These are phyloP conservation scores for Chrosomus eos DNA, from an alignment of 2,797 vertebrate species.

Conservation along the genomic window DNA sequence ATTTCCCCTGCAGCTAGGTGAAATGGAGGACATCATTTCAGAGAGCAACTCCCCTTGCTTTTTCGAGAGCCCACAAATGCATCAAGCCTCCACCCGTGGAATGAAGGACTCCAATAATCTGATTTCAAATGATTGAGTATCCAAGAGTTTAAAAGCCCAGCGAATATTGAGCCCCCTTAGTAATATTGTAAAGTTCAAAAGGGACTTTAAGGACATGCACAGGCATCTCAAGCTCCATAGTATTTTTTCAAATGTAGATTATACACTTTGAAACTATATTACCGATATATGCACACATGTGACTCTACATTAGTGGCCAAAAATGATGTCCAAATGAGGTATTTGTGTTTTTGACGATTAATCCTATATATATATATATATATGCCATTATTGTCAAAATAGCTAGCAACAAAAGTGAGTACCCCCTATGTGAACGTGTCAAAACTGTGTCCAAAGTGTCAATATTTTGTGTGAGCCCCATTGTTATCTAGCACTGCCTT, in stretches of 20 bases:
- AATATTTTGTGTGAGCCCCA: too few species aligned
- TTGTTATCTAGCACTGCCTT: too few species aligned
- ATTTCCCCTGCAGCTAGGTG: constrained; percentile 55
- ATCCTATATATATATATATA: too few species aligned
- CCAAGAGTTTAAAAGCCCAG: constrained; percentile 18
- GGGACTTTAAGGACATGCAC: constrained; percentile 21
- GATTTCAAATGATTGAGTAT: constrained; percentile 55
- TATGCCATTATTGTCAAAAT: too few species aligned
- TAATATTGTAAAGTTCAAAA: constrained; percentile 24
- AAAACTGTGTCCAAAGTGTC: too few species aligned
- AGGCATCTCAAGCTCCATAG: not conserved
- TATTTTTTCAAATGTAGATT: not conserved
- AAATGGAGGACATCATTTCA: constrained; percentile 65
- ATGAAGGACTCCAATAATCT: constrained; percentile 65
- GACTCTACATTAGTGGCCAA: not conserved
- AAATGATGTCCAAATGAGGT: not conserved
- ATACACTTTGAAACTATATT: not conserved
- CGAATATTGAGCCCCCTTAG: constrained; percentile 14
- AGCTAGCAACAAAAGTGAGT: too few species aligned
- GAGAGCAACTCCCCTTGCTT: constrained; percentile 58
- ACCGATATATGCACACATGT: too few species aligned
- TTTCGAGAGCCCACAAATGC: constrained; percentile 58
- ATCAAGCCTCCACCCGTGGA: constrained; percentile 58
- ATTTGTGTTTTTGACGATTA: not conserved
- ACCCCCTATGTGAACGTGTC: too few species aligned